These are phyloP conservation scores for Microtus montanus DNA, from an alignment of 2,113 vertebrate species.

Conservation along the genomic window DNA sequence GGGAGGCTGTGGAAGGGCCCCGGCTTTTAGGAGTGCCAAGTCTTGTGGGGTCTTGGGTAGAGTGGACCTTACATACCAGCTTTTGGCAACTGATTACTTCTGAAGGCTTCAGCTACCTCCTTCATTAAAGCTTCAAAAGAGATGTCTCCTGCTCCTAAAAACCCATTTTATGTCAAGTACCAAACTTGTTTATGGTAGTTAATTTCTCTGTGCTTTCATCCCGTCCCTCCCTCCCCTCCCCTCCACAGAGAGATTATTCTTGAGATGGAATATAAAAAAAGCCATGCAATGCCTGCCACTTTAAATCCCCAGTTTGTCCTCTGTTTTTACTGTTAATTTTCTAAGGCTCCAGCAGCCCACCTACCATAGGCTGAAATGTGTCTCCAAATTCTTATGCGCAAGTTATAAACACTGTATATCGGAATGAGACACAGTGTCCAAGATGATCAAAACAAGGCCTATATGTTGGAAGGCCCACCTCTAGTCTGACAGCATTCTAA, in stretches of 20 bases:
- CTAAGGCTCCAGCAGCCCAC: background rate
- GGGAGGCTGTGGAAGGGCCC: rapidly evolving
- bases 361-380: too few species aligned
- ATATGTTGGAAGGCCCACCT: background rate
- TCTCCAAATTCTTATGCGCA: background rate
- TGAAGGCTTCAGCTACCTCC: background rate
- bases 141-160: background rate
- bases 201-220: background rate
- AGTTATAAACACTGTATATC: background rate
- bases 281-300: background rate
- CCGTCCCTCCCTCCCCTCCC: background rate
- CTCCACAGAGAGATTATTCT: background rate
- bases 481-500: background rate
- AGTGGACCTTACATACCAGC: background rate
- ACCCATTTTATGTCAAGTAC: background rate
- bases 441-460: background rate
- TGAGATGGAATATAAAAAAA: background rate
- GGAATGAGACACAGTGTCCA: background rate
- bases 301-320: too few species aligned
- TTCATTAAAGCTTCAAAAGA: background rate
- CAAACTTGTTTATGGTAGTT: background rate
- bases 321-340: background rate
- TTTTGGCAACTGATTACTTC: too few species aligned
- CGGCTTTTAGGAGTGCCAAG: rapidly evolving
- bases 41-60: rapidly evolving